Conservation (phyloP, 2,888 invertebrate genomes). For the Cephus spinipes region DNA sequence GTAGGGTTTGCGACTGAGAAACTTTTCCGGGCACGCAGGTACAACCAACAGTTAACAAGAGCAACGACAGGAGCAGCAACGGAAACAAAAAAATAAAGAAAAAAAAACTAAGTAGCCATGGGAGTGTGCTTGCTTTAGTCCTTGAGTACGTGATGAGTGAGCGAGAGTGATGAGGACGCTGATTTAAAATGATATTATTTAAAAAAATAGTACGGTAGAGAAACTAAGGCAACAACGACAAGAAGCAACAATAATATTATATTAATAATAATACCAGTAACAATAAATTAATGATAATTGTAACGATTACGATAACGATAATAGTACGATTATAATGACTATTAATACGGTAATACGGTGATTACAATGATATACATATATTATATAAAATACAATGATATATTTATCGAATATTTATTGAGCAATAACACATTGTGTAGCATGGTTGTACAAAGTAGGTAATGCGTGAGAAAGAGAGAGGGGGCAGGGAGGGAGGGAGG, state of each 20-base stretch:
- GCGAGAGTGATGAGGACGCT: not conserved
- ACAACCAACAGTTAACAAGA: not conserved
- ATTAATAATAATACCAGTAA: constrained; percentile 22
- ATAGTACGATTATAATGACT: constrained; percentile 47
- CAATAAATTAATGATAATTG: constrained; percentile 34
- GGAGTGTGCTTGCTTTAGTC: not conserved
- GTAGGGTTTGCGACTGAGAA: not conserved
- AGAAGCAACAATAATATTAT: constrained; percentile 26
- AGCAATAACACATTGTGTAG: constrained; percentile 54
- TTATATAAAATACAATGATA: constrained; percentile 60
- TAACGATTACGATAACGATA: constrained; percentile 39
- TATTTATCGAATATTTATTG: constrained; percentile 65
- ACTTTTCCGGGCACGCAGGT: not conserved
- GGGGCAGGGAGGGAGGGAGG: constrained; percentile 14
- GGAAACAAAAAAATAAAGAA: not conserved
- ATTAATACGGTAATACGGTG: constrained; percentile 42
- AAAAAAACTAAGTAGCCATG: not conserved
- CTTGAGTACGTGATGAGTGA: not conserved
- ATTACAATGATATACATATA: constrained; percentile 52
- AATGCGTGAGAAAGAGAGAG: constrained; percentile 21
- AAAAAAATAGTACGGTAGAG: constrained; percentile 11
- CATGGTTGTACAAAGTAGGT: constrained; percentile 62
- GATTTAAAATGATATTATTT: constrained; percentile 4
- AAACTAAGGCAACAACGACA: constrained; percentile 33
- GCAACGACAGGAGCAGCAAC: not conserved